A percentile compares a stretch with the other conserved stretches of the same genome.
Conservation (phyloP, 2,888 invertebrate genomes). For the Caenorhabditis afra region DNA sequence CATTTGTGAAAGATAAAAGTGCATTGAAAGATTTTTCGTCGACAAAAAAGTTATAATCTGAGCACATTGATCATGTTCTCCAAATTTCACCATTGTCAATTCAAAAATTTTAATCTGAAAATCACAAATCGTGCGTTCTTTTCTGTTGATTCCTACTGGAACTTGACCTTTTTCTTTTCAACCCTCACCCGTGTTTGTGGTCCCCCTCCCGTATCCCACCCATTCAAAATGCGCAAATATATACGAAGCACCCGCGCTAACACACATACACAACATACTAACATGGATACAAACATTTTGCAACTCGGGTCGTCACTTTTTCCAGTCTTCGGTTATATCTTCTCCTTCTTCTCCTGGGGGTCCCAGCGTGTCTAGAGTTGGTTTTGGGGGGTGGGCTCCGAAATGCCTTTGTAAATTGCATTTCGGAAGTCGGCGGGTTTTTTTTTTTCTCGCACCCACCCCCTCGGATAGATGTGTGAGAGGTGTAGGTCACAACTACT, state of each 20-base stretch:
- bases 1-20: too few species aligned
- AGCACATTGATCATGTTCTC: too few species aligned
- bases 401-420: conserved; percentile 37
- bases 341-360: conserved; percentile 47
- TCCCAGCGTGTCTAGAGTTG: conserved; percentile 30
- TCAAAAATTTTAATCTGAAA: not conserved
- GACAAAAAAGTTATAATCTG: too few species aligned
- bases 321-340: conserved; percentile 28
- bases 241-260: conserved; percentile 16
- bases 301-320: conserved; percentile 44
- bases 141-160: not conserved
- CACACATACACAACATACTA: conserved; percentile 34
- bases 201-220: conserved; percentile 17
- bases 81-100: too few species aligned
- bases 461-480: not conserved
- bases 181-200: not conserved
- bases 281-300: conserved; percentile 50
- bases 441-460: conserved; percentile 48
- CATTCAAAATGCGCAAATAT: conserved; percentile 43
- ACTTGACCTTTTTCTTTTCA: not conserved
- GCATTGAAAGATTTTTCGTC: too few species aligned
- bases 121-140: not conserved
- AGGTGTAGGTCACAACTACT: conserved; percentile 16
- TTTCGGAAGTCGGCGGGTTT: conserved; percentile 47
- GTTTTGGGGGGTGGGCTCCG: conserved; percentile 1